Evolutionary conservation across 2,888 invertebrate species (phyloP), one percentile per base, ranked within the genome.

Genomic region (Hirudinaria manillensis): DNA sequence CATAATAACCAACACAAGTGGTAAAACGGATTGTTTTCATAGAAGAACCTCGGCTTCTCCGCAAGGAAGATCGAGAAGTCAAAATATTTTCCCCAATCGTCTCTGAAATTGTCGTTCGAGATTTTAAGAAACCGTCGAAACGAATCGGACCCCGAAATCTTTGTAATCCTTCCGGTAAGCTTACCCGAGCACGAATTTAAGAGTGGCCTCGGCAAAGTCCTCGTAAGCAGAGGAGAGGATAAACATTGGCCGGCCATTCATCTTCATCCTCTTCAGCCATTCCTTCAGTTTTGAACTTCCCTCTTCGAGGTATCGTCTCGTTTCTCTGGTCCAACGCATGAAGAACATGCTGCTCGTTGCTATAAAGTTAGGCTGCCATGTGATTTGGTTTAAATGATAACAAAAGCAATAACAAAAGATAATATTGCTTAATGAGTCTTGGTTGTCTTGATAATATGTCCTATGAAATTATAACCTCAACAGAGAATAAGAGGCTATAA

Each of bases 11-110:
- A 10, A 77, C 75, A 75, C 27, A 77, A 27, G 27, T 72, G 45
- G 36, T 66, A 55, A 65, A 90, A 92, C 0, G 89, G 88, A 68
- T 89, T 85, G 29, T 87, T 77, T 27, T 81, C 80, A 24, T 79
- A 81, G 80, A 92, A 92, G 83, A 92, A 92, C 0, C 89, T 90
- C 0, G 92, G 92, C 82, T 92, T 92, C 79, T 89, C 89, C 0
- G 91, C 90, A 83, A 87, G 90, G 79, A 89, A 90, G 0, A 91
- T 83, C 4, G 89, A 87, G 66, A 90, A 84, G 81, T 91, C 89
- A 80, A 91, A 91, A 34, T 89, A 85, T 21, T 88, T 85, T 71
- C 83, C 86, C 91, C 91, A 91, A 78, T 90, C 85, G 27, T 72
- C 56, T 34, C 77, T 76, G 45, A 29, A 76, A 76, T 32, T 51